Evolutionary conservation across 2,113 vertebrate genomes (phyloP).

Genomic region (Ondatra zibethicus): DNA sequence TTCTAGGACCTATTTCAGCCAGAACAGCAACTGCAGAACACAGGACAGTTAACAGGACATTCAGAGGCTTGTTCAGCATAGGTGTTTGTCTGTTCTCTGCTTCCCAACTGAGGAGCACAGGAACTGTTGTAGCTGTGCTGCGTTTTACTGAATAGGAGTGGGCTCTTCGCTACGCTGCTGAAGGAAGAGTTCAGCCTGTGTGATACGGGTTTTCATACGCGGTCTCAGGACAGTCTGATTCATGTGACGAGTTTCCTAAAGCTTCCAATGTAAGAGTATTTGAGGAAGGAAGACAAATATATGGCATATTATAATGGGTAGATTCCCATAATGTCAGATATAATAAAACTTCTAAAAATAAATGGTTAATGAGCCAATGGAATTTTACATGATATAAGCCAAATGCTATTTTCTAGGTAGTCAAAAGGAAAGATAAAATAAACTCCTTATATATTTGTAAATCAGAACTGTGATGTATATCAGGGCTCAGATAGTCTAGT

Average conservation of each 20-base stretch:
- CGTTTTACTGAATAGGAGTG: neutral
- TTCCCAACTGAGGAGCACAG: neutral
- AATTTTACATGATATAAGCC: neutral
- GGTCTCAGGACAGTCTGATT: neutral
- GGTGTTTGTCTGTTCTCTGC: neutral
- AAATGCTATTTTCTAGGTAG: slow-evolving; percentile 12
- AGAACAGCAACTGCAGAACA: neutral
- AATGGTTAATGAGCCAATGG: neutral
- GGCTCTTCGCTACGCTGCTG: neutral
- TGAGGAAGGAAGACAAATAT: neutral
- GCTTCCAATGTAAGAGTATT: neutral
- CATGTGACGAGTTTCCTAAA: neutral
- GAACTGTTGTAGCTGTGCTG: neutral
- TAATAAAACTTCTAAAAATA: neutral
- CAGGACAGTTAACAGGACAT: neutral
- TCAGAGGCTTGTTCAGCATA: neutral
- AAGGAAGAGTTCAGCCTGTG: neutral
- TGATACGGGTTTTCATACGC: neutral
- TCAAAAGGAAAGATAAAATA: slow-evolving; percentile 14
- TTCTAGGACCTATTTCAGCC: neutral
- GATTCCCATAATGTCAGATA: neutral
- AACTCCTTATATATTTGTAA: slow-evolving; percentile 40
- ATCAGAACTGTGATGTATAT: neutral
- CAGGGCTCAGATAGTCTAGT: neutral
- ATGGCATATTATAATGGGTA: neutral